Evolutionary conservation across 1,140 invertebrate species (phyloP), one percentile per base, ranked within the genome.

Genomic region (Anagrus nilaparvatae): DNA sequence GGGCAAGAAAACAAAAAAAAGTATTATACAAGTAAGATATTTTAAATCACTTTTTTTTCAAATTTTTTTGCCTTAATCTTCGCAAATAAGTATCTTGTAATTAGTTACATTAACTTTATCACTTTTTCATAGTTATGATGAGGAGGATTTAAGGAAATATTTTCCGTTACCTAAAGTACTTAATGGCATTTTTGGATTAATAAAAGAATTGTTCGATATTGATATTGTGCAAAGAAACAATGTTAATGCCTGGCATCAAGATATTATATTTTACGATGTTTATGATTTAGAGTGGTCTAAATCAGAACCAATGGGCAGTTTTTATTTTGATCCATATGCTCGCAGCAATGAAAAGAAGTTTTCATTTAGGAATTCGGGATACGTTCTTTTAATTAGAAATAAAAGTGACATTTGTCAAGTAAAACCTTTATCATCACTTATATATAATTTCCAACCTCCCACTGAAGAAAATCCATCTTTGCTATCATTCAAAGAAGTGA

Each of bases 251-350:
- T 95, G 91, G 90, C 81, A 92, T 61, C 76, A 80, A 44, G 85
- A 91, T 61, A 89, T 95, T 0, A 75, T 77, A 52, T 88, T 81
- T 55, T 94, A 81, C 61, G 77, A 90, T 52, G 69, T 96, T 5
- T 82, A 76, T 51, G 85, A 93, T 54, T 59, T 73, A n/a, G 73
- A 81, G 27, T 59, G 59, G 47, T 69, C 64, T 16, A 72, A 63
- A 45, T 69, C 71, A 13, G 68, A 69, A 24, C 81, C 82, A 2
- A 68, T 87, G 8, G 82, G 79, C 24, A 81, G 79, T 14, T 88
- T 92, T 54, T 92, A 88, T 58, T 66, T 92, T 1, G 88, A 92
- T 67, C 83, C 83, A 4, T 91, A 82, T 57, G 71, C 73, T 1
- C 76, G 82, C 53, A 72, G 72, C 24, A 55, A 74, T 21, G 67